phyloP scores from a whole-genome alignment of 2,797 vertebrate species.

The Tokudaia tokunoshimensis region DNA sequence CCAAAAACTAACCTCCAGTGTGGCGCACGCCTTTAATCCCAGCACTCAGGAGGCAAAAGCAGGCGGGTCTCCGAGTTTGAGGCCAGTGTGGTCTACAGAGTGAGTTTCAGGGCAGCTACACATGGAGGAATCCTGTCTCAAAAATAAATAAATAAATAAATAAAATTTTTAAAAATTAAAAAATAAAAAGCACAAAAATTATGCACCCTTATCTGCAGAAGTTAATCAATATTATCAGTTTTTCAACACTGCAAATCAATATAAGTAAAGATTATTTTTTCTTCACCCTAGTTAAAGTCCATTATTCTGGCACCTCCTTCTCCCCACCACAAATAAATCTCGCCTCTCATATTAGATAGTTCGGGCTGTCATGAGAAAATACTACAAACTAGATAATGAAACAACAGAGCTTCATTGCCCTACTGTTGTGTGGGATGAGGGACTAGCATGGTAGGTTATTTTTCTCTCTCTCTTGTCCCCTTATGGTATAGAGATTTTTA shows the following conservation, averaged over 20 bases:
- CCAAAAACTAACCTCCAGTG: background rate
- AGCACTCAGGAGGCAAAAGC: background rate
- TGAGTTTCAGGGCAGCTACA: background rate
- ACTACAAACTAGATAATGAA: background rate
- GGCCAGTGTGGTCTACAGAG: background rate
- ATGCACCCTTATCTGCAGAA: background rate
- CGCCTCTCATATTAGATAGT: background rate
- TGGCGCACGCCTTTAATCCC: background rate
- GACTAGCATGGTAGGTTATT: background rate
- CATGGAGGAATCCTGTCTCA: background rate
- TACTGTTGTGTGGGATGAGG: background rate
- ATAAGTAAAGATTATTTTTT: background rate
- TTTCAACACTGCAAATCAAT: slow-evolving; percentile 22
- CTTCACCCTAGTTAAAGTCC: background rate
- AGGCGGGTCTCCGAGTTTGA: background rate
- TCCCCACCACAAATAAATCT: slow-evolving; percentile 19
- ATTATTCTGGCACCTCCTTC: background rate
- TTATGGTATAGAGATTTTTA: background rate
- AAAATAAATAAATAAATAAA: background rate
- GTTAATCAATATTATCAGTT: background rate
- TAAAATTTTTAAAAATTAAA: background rate
- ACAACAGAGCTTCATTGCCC: background rate
- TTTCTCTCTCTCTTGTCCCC: background rate
- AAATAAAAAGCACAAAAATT: background rate
- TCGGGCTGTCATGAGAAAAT: slow-evolving; percentile 4